Conservation (phyloP, 2,797 vertebrate species). For the Liasis olivaceus region DNA sequence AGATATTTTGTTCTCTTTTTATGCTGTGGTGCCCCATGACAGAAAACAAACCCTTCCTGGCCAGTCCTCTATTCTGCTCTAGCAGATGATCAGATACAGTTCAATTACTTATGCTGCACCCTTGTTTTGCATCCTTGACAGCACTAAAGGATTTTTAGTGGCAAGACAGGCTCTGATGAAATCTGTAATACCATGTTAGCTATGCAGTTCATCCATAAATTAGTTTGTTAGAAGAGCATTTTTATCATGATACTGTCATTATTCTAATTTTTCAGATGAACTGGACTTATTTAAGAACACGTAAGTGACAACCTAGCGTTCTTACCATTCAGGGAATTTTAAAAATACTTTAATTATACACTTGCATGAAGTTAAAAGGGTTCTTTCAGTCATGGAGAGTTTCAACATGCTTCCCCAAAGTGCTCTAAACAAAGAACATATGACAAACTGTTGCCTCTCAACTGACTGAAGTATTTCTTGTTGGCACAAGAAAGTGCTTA, state of each 20-base stretch:
- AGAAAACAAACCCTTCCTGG: too few species aligned
- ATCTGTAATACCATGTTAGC: not conserved
- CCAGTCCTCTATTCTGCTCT: too few species aligned
- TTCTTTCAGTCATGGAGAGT: conserved; percentile 59
- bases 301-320: conserved; percentile 57
- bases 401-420: conserved; percentile 61
- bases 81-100: not conserved
- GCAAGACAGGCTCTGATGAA: not conserved
- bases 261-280: conserved; percentile 24
- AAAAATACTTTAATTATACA: conserved; percentile 58
- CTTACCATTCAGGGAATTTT: conserved; percentile 56
- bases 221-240: conserved; percentile 3
- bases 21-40: not conserved
- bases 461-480: conserved; percentile 69
- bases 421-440: conserved; percentile 69
- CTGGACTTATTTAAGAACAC: conserved; percentile 60
- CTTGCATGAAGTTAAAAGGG: conserved; percentile 61
- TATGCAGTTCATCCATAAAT: conserved; percentile 3
- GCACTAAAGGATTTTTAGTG: not conserved
- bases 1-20: not conserved
- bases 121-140: not conserved
- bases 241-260: not conserved
- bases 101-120: not conserved
- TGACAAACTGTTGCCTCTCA: conserved; percentile 65
- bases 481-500: conserved; percentile 65